Evolutionary conservation across 2,888 invertebrate species (phyloP).

Genomic region (Taphrorychus bicolor): DNA sequence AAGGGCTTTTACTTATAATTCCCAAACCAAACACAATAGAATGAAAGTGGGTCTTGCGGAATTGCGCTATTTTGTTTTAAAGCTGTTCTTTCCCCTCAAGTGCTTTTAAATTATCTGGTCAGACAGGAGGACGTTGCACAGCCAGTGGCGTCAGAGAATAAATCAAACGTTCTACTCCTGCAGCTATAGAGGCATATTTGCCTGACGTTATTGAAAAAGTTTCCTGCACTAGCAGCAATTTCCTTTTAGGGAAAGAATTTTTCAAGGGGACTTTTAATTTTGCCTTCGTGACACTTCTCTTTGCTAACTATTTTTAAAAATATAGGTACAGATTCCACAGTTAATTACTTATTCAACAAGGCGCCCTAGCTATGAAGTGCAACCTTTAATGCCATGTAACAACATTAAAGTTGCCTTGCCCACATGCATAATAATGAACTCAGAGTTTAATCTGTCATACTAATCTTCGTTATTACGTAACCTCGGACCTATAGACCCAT

Average conservation of each 20-base stretch:
- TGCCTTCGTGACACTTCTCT: not conserved
- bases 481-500: not conserved
- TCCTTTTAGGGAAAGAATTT: not conserved
- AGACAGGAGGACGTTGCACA: not conserved
- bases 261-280: not conserved
- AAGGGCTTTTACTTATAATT: not conserved
- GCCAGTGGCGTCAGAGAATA: not conserved
- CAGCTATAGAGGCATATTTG: not conserved
- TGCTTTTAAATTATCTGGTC: not conserved
- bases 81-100: not conserved
- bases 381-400: not conserved
- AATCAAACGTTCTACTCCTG: not conserved
- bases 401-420: not conserved
- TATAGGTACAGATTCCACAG: not conserved
- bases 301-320: not conserved
- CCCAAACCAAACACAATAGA: not conserved
- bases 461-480: not conserved
- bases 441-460: not conserved
- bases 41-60: too few species aligned
- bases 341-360: not conserved
- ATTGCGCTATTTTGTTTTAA: not conserved
- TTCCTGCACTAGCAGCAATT: not conserved
- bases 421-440: not conserved
- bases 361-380: not conserved
- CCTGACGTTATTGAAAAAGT: not conserved